These are phyloP conservation scores for Nibea albiflora DNA, from an alignment of 2,113 vertebrate genomes.

Conservation along the genomic window DNA sequence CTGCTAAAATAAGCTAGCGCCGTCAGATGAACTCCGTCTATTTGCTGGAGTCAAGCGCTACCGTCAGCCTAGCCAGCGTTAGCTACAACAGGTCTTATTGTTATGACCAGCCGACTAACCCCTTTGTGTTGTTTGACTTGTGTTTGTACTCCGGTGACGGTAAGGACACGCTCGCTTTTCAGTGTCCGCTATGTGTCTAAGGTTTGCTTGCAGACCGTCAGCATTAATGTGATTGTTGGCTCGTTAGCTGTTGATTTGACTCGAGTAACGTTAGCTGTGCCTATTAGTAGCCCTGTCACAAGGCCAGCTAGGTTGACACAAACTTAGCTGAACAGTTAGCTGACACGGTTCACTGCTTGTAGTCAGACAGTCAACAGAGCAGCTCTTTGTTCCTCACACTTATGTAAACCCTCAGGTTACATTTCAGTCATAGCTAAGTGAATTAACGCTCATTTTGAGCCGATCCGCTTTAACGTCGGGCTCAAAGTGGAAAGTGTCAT, in stretches of 20 bases:
- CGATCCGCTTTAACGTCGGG: slow-evolving; percentile 1
- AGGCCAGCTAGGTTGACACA: slow-evolving; percentile 3
- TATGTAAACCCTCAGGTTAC: not conserved
- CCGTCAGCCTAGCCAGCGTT: slow-evolving; percentile 28
- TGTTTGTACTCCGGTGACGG: not conserved
- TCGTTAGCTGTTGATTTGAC: slow-evolving; percentile 10
- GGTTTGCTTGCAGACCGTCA: not conserved
- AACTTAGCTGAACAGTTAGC: slow-evolving; percentile 1
- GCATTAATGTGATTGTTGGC: not conserved
- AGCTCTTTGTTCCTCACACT: slow-evolving; percentile 49
- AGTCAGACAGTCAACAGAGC: slow-evolving; percentile 35
- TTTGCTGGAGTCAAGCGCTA: slow-evolving; percentile 69
- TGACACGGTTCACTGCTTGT: slow-evolving; percentile 17
- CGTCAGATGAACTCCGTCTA: slow-evolving; percentile 76
- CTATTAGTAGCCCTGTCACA: not conserved
- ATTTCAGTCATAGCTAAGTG: slow-evolving; percentile 16
- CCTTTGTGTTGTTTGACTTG: not conserved
- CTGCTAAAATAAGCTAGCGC: slow-evolving; percentile 64
- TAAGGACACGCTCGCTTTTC: not conserved
- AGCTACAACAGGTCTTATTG: slow-evolving; percentile 68
- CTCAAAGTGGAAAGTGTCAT: not conserved
- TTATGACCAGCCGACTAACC: slow-evolving; percentile 29
- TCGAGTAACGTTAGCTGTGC: slow-evolving; percentile 1
- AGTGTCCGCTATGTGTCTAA: not conserved
- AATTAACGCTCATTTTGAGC: slow-evolving; percentile 24